A percentile compares a stretch with the other conserved stretches of the same genome.
phyloP scores from a whole-genome alignment of 30 jellyfish, hydroid and myxozoan species.

The Clytia hemisphaerica region DNA sequence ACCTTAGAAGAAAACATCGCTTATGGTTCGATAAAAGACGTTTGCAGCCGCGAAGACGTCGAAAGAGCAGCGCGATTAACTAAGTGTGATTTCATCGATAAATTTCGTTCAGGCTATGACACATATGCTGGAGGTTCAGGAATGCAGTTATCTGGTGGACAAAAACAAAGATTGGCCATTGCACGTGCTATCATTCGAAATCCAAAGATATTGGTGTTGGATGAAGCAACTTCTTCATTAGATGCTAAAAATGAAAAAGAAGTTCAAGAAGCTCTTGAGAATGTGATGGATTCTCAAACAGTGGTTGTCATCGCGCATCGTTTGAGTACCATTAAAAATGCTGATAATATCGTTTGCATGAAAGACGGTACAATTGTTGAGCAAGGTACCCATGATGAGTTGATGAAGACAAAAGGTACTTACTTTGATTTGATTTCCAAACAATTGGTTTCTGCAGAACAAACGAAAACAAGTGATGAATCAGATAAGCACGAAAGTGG shows the following conservation, averaged over 20 bases:
- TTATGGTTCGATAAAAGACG: slow-evolving; percentile 25
- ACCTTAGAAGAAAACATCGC: slow-evolving; percentile 43
- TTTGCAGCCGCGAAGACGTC: background rate
- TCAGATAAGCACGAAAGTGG: no score
- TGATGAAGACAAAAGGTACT: slow-evolving; percentile 41
- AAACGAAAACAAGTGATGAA: no score
- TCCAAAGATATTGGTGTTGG: slow-evolving; percentile 51
- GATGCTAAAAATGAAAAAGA: slow-evolving; percentile 62
- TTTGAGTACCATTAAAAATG: slow-evolving; percentile 59
- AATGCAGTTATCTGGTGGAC: slow-evolving; percentile 73
- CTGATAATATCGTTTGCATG: slow-evolving; percentile 54
- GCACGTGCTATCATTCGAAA: slow-evolving; percentile 73
- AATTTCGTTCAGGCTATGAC: slow-evolving; percentile 63
- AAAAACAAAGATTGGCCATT: slow-evolving; percentile 70
- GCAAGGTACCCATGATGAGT: slow-evolving; percentile 57
- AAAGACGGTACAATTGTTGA: slow-evolving; percentile 58
- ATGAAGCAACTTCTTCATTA: slow-evolving; percentile 75
- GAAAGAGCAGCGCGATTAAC: slow-evolving; percentile 41
- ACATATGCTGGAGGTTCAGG: slow-evolving; percentile 66
- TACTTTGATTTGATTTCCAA: slow-evolving; percentile 40
- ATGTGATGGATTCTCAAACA: slow-evolving; percentile 37
- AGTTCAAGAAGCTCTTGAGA: slow-evolving; percentile 62
- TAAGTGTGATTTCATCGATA: slow-evolving; percentile 32
- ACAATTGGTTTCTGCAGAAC: no score
- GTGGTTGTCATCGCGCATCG: slow-evolving; percentile 64